Percentiles rank a stretch among this genome's conserved stretches.
phyloP scores from a whole-genome alignment of 2,113 vertebrate species.

The Cyprinus carpio region DNA sequence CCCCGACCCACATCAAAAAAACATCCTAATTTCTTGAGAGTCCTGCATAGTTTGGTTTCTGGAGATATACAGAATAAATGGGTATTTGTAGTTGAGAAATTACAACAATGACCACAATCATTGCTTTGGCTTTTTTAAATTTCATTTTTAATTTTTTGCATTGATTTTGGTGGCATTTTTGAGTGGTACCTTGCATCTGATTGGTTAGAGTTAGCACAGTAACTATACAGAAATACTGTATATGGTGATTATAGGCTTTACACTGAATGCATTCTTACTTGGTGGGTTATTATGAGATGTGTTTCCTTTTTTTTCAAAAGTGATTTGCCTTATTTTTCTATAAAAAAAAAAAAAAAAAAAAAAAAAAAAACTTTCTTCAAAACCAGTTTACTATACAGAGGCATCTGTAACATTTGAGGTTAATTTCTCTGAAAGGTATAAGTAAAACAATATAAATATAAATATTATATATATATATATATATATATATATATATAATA shows the following conservation, averaged over 20 bases:
- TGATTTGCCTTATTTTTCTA: not conserved
- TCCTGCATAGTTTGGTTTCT: not conserved
- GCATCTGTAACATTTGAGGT: not conserved
- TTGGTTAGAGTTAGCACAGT: not conserved
- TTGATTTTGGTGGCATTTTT: no score
- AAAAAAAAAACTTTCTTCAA: not conserved
- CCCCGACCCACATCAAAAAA: not conserved
- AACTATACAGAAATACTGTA: not conserved
- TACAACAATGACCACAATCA: slow-evolving; percentile 56
- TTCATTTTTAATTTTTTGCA: no score
- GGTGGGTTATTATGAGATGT: not conserved
- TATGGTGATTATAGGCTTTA: not conserved
- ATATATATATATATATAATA: no score
- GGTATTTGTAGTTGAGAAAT: slow-evolving; percentile 74
- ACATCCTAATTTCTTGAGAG: slow-evolving; percentile 4
- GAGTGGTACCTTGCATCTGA: not conserved
- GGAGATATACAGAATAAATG: not conserved
- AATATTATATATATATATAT: no score
- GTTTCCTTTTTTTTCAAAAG: not conserved
- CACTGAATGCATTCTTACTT: not conserved
- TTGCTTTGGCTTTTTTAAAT: no score
- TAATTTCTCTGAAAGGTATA: not conserved
- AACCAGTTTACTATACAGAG: not conserved
- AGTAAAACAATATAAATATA: not conserved
- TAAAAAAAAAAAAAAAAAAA: no score